Percentiles rank a stretch among this genome's conserved stretches.
These are phyloP conservation scores for Neoascia interrupta DNA, from an alignment of 2,888 invertebrate genomes.

Conservation along the genomic window DNA sequence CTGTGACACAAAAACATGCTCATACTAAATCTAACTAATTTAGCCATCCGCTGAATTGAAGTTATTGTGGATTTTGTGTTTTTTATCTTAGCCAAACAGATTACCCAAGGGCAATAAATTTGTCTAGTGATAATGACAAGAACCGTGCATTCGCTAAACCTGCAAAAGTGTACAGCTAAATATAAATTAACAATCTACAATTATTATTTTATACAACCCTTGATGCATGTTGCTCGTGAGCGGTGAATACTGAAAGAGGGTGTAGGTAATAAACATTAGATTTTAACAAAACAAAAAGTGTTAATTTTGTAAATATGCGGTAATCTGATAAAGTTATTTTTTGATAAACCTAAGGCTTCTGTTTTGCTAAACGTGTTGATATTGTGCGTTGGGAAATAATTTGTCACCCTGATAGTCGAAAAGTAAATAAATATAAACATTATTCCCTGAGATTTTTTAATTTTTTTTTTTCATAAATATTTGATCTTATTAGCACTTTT, in stretches of 20 bases:
- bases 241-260: too few species aligned
- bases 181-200: slow-evolving; percentile 23
- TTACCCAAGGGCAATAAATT: slow-evolving; percentile 45
- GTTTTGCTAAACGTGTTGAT: too few species aligned
- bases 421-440: too few species aligned
- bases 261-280: slow-evolving; percentile 6
- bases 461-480: too few species aligned
- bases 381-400: too few species aligned
- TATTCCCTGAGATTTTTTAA: too few species aligned
- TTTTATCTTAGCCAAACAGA: slow-evolving; percentile 50
- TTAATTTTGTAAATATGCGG: not conserved
- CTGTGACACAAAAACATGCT: too few species aligned
- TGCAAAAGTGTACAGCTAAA: not conserved
- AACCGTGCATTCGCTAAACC: not conserved
- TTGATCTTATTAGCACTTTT: too few species aligned
- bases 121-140: slow-evolving; percentile 24
- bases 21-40: slow-evolving; percentile 20
- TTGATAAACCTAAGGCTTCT: too few species aligned
- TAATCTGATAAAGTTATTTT: too few species aligned
- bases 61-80: slow-evolving; percentile 20
- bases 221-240: not conserved
- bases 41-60: slow-evolving; percentile 14
- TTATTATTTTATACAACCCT: not conserved
- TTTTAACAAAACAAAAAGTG: not conserved
- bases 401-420: too few species aligned